Conservation (phyloP, 2,888 invertebrate genomes). For the Lepeophtheirus nordmannii region DNA sequence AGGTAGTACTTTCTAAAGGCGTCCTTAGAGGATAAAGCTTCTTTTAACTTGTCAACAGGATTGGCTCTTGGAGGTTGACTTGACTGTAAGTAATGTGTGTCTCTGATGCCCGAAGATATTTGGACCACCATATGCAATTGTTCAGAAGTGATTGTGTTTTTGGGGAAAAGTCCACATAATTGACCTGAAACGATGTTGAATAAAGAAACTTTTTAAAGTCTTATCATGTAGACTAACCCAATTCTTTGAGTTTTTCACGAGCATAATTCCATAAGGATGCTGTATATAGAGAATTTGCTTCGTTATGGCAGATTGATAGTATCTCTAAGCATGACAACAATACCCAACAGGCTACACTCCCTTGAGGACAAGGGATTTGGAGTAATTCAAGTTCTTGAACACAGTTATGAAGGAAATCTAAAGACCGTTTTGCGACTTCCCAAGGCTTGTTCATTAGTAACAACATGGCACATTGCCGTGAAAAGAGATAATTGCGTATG, state of each 20-base stretch:
- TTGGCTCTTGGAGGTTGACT: slow-evolving; percentile 35
- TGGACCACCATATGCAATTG: slow-evolving; percentile 79
- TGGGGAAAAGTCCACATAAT: slow-evolving; percentile 72
- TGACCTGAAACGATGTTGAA: slow-evolving; percentile 42
- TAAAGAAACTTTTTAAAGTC: background rate
- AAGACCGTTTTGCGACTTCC: slow-evolving; percentile 73
- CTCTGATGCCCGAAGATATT: slow-evolving; percentile 77
- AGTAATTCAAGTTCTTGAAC: slow-evolving; percentile 61
- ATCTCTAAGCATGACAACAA: slow-evolving; percentile 80
- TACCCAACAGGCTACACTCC: slow-evolving; percentile 80
- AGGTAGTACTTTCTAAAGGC: slow-evolving; percentile 77
- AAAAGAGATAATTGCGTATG: slow-evolving; percentile 80
- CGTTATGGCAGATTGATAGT: slow-evolving; percentile 49
- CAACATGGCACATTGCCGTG: slow-evolving; percentile 71
- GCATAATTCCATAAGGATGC: slow-evolving; percentile 75
- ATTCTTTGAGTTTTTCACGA: slow-evolving; percentile 52
- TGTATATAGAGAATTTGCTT: slow-evolving; percentile 51
- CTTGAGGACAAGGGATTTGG: slow-evolving; percentile 59
- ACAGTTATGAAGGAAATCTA: slow-evolving; percentile 77
- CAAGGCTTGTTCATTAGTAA: slow-evolving; percentile 47
- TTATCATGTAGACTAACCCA: slow-evolving; percentile 12
- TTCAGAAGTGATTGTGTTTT: slow-evolving; percentile 53
- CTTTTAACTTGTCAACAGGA: slow-evolving; percentile 69
- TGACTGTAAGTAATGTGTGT: slow-evolving; percentile 34
- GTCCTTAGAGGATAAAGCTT: slow-evolving; percentile 72